Evolutionary conservation across 2,888 invertebrate genomes (phyloP).

Genomic region (Stenolophus ochropezus): DNA sequence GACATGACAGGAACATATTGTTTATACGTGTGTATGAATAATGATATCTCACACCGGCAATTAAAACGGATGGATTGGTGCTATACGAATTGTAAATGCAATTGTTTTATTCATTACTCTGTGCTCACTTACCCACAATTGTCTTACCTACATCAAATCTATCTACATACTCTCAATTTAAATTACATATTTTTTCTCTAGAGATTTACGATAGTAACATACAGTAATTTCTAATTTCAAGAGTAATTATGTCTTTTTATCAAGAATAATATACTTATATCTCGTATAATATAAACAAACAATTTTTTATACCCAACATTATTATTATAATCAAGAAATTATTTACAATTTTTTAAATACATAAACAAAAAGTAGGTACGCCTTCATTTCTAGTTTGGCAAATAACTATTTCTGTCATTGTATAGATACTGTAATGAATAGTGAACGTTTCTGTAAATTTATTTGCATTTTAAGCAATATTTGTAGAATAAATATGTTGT

Average conservation of each 20-base stretch:
- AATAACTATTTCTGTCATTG: too few species aligned
- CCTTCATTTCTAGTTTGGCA: too few species aligned
- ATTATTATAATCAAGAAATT: too few species aligned
- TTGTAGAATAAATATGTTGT: too few species aligned
- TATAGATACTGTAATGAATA: too few species aligned
- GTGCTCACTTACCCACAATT: conserved; percentile 26
- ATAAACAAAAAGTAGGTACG: too few species aligned
- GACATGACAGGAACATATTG: conserved; percentile 39
- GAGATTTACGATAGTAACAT: background rate
- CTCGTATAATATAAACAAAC: background rate
- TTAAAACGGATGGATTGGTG: conserved; percentile 11
- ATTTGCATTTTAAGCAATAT: too few species aligned
- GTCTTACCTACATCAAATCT: conserved; percentile 18
- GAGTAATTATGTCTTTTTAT: background rate
- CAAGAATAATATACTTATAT: background rate
- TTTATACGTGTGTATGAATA: conserved; percentile 36
- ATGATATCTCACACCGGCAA: conserved; percentile 27
- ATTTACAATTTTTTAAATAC: too few species aligned
- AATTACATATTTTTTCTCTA: conserved; percentile 7
- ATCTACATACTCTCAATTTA: background rate
- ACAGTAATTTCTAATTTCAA: background rate
- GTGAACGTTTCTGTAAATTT: too few species aligned
- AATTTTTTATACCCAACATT: too few species aligned
- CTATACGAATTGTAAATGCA: conserved; percentile 28
- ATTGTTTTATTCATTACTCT: conserved; percentile 27